These are phyloP conservation scores for Okamejei kenojei DNA, from an alignment of 2,797 vertebrate species.

Conservation along the genomic window DNA sequence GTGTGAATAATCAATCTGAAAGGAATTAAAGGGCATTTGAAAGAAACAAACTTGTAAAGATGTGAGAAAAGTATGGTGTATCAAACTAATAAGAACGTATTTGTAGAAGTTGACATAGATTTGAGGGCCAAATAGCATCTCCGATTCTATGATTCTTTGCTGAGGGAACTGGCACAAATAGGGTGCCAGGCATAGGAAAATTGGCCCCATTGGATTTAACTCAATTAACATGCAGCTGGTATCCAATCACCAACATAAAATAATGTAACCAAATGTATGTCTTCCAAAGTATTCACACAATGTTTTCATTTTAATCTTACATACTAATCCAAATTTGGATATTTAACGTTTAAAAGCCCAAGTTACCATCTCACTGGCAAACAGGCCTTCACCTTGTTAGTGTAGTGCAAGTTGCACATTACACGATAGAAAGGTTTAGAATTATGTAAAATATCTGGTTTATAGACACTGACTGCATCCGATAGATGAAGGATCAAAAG, in stretches of 20 bases:
- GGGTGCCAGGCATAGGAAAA: not conserved
- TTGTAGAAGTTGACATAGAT: too few relatives aligned
- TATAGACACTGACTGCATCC: too few relatives aligned
- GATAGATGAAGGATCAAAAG: not conserved
- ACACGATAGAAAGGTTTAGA: not conserved
- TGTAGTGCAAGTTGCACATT: not conserved
- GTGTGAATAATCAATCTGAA: too few relatives aligned
- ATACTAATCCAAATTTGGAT: not conserved
- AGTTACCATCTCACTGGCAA: not conserved
- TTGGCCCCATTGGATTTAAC: not conserved
- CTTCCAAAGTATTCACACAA: not conserved
- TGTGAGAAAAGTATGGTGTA: too few relatives aligned
- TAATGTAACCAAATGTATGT: not conserved
- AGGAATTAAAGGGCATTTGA: too few relatives aligned
- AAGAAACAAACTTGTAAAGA: too few relatives aligned
- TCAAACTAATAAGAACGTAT: too few relatives aligned
- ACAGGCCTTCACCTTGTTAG: not conserved
- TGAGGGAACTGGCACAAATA: not conserved
- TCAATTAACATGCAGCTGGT: not conserved
- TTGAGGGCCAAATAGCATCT: too few relatives aligned
- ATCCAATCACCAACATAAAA: not conserved
- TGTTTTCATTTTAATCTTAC: not conserved
- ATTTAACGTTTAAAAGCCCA: not conserved
- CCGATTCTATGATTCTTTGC: too few relatives aligned
- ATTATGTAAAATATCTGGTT: not conserved